Conservation (phyloP, 2,888 invertebrate species). For the Caenorhabditis afra region DNA sequence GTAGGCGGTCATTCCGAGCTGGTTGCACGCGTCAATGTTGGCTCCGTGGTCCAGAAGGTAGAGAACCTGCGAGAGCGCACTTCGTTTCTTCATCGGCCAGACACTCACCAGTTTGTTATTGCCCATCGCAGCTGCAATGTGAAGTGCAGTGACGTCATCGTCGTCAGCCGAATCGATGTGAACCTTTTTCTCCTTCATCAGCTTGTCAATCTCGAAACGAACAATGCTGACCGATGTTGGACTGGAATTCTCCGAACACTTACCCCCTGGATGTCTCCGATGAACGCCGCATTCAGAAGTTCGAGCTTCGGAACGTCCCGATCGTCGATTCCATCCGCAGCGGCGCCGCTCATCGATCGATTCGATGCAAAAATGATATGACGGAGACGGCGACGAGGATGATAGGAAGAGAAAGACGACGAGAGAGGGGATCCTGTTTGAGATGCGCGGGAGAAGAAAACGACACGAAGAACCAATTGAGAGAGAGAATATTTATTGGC, state of each 20-base stretch:
- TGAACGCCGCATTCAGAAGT: slow-evolving; percentile 60
- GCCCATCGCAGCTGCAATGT: slow-evolving; percentile 76
- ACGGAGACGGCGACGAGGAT: not conserved
- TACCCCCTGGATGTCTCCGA: slow-evolving; percentile 51
- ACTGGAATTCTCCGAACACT: not conserved
- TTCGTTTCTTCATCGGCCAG: not conserved
- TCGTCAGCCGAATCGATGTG: slow-evolving; percentile 74
- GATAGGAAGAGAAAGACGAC: not conserved
- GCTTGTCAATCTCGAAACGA: slow-evolving; percentile 41
- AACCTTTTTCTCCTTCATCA: slow-evolving; percentile 49
- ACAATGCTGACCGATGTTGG: not conserved
- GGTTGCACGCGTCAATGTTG: slow-evolving; percentile 71
- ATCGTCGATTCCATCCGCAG: slow-evolving; percentile 66
- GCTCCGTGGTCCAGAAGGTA: slow-evolving; percentile 71
- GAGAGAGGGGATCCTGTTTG: slow-evolving; percentile 18
- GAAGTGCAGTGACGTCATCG: slow-evolving; percentile 76
- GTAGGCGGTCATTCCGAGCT: slow-evolving; percentile 75
- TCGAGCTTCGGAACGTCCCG: slow-evolving; percentile 67
- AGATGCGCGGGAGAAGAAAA: slow-evolving; percentile 15
- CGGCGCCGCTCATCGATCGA: slow-evolving; percentile 57
- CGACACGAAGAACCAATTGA: not conserved
- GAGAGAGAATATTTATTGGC: slow-evolving; percentile 13
- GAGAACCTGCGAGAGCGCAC: slow-evolving; percentile 55
- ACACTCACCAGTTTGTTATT: slow-evolving; percentile 69
- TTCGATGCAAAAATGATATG: slow-evolving; percentile 18